Conservation (phyloP, 2,888 invertebrate genomes). For the Adineta ricciae region DNA sequence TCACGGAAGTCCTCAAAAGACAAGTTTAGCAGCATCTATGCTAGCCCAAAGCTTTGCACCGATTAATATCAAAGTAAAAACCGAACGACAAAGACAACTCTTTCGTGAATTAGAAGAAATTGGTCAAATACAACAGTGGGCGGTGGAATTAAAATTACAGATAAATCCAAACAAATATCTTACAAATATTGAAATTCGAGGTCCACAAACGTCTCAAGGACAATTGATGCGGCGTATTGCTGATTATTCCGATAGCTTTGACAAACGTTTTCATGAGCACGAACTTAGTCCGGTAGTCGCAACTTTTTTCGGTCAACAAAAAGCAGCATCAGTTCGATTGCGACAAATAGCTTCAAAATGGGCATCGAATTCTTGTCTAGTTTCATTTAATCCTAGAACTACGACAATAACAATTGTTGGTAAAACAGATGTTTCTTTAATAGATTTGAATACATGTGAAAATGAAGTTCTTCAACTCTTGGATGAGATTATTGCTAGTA, state of each 20-base stretch:
- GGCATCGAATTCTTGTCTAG: not conserved
- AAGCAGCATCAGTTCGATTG: not conserved
- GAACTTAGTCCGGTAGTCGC: not conserved
- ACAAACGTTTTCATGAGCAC: not conserved
- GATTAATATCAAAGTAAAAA: not conserved
- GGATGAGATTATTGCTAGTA: not conserved
- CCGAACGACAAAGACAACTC: not conserved
- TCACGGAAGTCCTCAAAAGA: constrained; percentile 8
- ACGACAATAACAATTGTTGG: not conserved
- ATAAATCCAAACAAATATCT: not conserved
- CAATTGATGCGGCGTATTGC: constrained; percentile 18
- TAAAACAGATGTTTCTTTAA: not conserved
- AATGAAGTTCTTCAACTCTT: constrained; percentile 6
- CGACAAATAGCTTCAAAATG: not conserved
- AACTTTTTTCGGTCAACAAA: not conserved
- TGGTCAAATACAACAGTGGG: not conserved
- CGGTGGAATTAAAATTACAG: not conserved
- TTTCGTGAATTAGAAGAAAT: constrained; percentile 14
- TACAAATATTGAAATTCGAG: not conserved
- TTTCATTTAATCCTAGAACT: not conserved
- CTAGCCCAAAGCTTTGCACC: not conserved
- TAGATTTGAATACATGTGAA: not conserved
- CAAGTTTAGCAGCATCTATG: not conserved
- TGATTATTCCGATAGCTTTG: not conserved
- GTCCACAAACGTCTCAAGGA: constrained; percentile 4